phyloP scores from a whole-genome alignment of 2,888 invertebrate species.

The Melolontha melolontha region DNA sequence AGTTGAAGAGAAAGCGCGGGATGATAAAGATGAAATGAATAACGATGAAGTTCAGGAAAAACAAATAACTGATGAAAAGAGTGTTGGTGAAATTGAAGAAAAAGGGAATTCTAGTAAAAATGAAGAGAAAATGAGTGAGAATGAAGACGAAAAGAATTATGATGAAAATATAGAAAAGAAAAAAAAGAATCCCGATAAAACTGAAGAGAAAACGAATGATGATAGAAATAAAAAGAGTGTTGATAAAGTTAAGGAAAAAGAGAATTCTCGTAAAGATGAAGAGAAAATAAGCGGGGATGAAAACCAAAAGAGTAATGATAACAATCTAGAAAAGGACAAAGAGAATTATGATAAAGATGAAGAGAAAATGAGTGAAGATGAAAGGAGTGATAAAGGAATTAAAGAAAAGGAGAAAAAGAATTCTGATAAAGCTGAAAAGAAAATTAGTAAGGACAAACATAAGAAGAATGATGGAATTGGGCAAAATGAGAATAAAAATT shows the following conservation, averaged over 20 bases:
- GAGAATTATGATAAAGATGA: background rate
- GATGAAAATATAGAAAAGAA: background rate
- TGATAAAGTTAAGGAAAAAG: no score
- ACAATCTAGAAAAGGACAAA: background rate
- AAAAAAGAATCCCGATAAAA: background rate
- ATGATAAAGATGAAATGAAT: no score
- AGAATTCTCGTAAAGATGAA: constrained; percentile 48
- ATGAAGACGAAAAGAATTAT: background rate
- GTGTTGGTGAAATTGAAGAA: background rate
- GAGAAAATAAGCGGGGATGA: constrained; percentile 54
- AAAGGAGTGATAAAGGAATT: background rate
- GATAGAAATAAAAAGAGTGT: constrained; percentile 39
- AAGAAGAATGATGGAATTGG: no score
- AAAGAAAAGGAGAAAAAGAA: no score
- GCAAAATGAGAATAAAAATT: no score
- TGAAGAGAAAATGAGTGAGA: background rate
- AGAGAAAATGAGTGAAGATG: background rate
- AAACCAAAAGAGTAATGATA: background rate
- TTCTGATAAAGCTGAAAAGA: no score
- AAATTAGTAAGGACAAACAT: no score
- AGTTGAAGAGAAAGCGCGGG: background rate
- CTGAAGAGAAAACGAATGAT: background rate
- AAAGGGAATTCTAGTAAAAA: background rate
- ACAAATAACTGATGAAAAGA: background rate
- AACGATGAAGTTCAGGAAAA: background rate